Base-by-base conservation (phyloP, 2,888 invertebrate genomes). In the Pediacus dermestoides region DNA sequence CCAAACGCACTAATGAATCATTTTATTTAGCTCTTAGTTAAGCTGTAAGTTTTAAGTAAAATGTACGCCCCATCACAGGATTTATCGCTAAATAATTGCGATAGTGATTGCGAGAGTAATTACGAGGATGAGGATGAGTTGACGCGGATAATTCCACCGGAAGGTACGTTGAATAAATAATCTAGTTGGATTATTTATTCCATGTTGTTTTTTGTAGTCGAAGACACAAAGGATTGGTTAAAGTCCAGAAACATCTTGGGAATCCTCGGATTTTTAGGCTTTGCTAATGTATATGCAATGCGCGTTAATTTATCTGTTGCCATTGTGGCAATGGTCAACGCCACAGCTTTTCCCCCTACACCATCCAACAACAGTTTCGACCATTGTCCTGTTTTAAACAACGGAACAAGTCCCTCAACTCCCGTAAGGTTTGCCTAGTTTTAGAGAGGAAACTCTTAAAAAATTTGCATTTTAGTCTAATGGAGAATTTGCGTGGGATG, bases 261-360 rank as follows among this genome's bases (percentile, higher is more conserved):
- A 0, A 75, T 91, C 31, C 74, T 91, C 73, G 89, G 89, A 9
- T 92, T 92, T 62, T 73, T 90, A 33, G 92, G 91, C 8, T 90
- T 90, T 64, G 88, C 88, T 41, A 82, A 88, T 62, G 88, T 90
- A 2, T 92, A 92, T 68, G 88, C 90, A 0, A 88, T 91, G 85
- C 74, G 91, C 41, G 90, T 91, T 1, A 91, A 91, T 67, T 74
- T 95, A 16, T 92, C 92, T 1, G 89, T 95, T 12, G 93, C 94
- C 21, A 90, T 95, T 60, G 92, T 95, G 16, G 91, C 92, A 16
- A 96, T 95, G 95, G 87, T 89, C 23, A 88, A 88, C 64, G 76
- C 79, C 35, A 82, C 86, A 1, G 77, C 78, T 1, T 71, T 75
- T 37, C 77, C 80, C 0, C 63, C 69, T 44, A 68, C 74, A 12